phyloP scores from a whole-genome alignment of 2,113 vertebrate species.

The Anhinga rufa region DNA sequence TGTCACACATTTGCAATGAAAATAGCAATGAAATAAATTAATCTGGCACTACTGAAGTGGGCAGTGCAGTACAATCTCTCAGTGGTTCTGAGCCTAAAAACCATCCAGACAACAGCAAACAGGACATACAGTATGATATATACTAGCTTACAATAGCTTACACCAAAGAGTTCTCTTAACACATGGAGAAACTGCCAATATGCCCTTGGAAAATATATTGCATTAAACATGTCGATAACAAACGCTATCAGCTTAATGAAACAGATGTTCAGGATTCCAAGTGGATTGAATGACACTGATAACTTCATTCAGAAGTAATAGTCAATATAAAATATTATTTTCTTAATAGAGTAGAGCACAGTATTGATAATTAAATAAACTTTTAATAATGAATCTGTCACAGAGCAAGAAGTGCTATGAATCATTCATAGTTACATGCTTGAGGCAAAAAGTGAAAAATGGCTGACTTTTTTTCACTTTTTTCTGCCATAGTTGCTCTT shows the following conservation, averaged over 20 bases:
- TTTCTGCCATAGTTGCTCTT: background rate
- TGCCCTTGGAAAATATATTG: conserved; percentile 13
- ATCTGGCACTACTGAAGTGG: background rate
- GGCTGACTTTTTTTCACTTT: background rate
- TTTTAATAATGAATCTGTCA: conserved; percentile 72
- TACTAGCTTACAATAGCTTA: background rate
- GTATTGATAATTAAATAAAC: conserved; percentile 75
- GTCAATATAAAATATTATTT: conserved; percentile 71
- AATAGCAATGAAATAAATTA: conserved; percentile 47
- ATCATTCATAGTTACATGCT: conserved; percentile 64
- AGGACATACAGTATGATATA: background rate
- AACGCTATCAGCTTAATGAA: conserved; percentile 53
- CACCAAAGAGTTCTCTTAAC: background rate
- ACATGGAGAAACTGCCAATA: background rate
- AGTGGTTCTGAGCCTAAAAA: background rate
- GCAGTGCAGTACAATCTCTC: background rate
- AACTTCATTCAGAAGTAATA: conserved; percentile 62
- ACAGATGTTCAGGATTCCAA: conserved; percentile 48
- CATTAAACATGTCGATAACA: conserved; percentile 41
- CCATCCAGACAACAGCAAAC: background rate
- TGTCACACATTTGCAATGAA: conserved; percentile 50
- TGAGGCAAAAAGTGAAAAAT: conserved; percentile 63
- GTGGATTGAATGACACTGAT: conserved; percentile 58
- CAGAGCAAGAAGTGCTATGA: conserved; percentile 49
- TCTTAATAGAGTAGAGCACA: conserved; percentile 59